Percentiles rank a stretch among this genome's conserved stretches.
Conservation (phyloP, 2,797 vertebrate genomes). For the Rhynchonycteris naso region DNA sequence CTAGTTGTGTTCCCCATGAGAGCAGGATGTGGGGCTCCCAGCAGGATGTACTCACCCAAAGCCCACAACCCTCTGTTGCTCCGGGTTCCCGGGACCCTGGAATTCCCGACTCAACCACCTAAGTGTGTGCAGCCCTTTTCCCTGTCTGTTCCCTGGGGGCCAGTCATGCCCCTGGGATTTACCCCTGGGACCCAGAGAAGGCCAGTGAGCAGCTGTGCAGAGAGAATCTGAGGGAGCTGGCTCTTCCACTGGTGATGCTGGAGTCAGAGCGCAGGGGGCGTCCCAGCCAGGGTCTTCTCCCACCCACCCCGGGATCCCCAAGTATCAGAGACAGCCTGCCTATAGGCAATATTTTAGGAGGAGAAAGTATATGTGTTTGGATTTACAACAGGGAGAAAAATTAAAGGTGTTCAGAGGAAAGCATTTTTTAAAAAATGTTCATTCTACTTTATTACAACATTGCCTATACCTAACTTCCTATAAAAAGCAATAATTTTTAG, state of each 20-base stretch:
- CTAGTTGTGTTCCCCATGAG: not conserved
- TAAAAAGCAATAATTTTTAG: slow-evolving; percentile 52
- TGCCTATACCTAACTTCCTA: slow-evolving; percentile 39
- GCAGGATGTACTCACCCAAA: not conserved
- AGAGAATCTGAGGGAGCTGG: not conserved
- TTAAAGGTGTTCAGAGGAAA: slow-evolving; percentile 42
- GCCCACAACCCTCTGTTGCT: not conserved
- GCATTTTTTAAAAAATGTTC: slow-evolving; percentile 3
- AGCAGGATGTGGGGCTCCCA: not conserved
- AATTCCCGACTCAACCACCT: not conserved
- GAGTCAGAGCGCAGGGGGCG: not conserved
- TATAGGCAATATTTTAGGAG: not conserved
- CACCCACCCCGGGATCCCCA: not conserved
- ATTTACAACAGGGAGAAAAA: slow-evolving; percentile 34
- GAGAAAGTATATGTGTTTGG: slow-evolving; percentile 42
- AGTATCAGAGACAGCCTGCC: not conserved
- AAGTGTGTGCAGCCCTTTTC: not conserved
- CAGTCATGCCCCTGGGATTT: not conserved
- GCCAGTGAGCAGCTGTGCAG: not conserved
- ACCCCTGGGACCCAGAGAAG: not conserved
- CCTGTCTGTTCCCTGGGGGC: not conserved
- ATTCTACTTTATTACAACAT: slow-evolving; percentile 31
- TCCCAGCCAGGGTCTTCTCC: not conserved
- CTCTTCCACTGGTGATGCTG: not conserved
- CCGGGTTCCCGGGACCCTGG: not conserved